Evolutionary conservation across 2,797 vertebrate genomes (phyloP).

Genomic region (Hemibagrus guttatus): DNA sequence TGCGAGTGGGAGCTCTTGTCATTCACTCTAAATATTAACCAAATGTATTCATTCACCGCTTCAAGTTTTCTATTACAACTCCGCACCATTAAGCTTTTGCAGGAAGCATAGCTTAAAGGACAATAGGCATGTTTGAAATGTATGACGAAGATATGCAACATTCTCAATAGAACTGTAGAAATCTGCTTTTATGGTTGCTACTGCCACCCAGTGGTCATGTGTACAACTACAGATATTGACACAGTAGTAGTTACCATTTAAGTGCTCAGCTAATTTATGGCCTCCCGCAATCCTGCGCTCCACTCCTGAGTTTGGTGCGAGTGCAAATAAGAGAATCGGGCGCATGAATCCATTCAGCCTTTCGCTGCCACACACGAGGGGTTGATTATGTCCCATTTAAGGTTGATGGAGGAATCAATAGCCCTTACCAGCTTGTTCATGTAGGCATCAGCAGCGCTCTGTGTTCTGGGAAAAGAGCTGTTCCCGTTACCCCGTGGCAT

Average conservation of each 20-base stretch:
- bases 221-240: background rate
- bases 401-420: conserved; percentile 52
- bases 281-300: conserved; percentile 9
- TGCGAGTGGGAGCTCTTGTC: background rate
- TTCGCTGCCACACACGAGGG: conserved; percentile 29
- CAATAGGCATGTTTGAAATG: conserved; percentile 1
- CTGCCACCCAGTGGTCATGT: conserved; percentile 46
- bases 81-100: background rate
- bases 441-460: background rate
- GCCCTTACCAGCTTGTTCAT: conserved; percentile 32
- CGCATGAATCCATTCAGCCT: conserved; percentile 30
- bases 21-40: conserved; percentile 21
- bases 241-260: conserved; percentile 12
- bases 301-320: conserved; percentile 12
- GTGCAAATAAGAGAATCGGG: conserved; percentile 29
- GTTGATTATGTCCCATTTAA: conserved; percentile 44
- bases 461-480: conserved; percentile 25
- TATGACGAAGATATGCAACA: conserved; percentile 17
- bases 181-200: conserved; percentile 24
- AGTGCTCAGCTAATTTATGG: conserved; percentile 37
- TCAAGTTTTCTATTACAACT: conserved; percentile 1
- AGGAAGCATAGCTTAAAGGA: conserved; percentile 16
- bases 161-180: background rate
- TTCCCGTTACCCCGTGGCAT: conserved; percentile 41
- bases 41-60: conserved; percentile 19